phyloP scores from a whole-genome alignment of 2,888 invertebrate genomes.

The Lycia hirtaria region DNA sequence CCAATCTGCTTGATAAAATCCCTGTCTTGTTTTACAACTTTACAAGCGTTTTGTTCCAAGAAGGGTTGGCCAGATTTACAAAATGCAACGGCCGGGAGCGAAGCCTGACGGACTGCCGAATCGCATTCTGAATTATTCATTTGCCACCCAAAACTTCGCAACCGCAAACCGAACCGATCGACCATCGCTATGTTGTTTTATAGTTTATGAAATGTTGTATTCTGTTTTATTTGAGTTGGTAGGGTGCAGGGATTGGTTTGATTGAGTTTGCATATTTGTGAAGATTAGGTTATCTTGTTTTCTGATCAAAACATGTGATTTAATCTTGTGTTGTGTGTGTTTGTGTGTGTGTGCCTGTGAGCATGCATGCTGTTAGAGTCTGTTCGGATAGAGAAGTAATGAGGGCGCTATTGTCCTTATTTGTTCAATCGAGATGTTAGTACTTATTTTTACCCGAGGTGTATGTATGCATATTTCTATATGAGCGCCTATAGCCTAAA shows the following conservation, averaged over 20 bases:
- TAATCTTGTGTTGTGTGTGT: background rate
- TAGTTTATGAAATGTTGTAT: constrained; percentile 68
- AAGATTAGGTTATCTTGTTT: constrained; percentile 1
- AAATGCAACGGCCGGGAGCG: constrained; percentile 72
- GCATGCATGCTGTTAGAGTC: too few species aligned
- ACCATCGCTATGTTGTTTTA: constrained; percentile 79
- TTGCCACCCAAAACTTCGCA: constrained; percentile 70
- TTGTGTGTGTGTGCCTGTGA: too few species aligned
- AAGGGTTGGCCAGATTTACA: constrained; percentile 62
- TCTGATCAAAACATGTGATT: background rate
- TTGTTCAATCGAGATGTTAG: too few species aligned
- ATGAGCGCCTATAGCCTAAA: too few species aligned
- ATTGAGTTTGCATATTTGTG: constrained; percentile 15
- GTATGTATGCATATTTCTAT: too few species aligned
- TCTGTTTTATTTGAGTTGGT: constrained; percentile 51
- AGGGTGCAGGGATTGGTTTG: constrained; percentile 43
- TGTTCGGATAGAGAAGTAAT: too few species aligned
- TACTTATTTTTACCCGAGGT: too few species aligned
- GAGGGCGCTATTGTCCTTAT: too few species aligned
- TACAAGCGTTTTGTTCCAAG: constrained; percentile 26
- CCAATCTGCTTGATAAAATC: constrained; percentile 17
- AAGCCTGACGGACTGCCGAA: constrained; percentile 79
- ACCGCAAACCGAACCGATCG: constrained; percentile 59
- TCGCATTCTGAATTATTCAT: constrained; percentile 82
- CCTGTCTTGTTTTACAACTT: constrained; percentile 29